phyloP scores from a whole-genome alignment of 2,888 invertebrate species.

The Plemyria rubiginata region DNA sequence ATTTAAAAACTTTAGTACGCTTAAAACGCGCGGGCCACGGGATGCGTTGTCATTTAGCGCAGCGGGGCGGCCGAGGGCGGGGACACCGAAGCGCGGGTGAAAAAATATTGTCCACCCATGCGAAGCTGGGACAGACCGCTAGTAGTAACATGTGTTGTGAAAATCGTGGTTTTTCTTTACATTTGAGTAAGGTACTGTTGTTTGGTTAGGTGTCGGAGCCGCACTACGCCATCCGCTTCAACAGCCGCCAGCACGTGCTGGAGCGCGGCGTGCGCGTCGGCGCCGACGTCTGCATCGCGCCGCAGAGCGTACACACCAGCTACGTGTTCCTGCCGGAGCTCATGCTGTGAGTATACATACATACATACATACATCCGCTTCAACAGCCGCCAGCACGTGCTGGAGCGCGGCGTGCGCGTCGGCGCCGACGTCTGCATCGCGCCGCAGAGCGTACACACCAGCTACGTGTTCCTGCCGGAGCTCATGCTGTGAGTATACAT shows the following conservation, averaged over 20 bases:
- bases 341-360: constrained; percentile 86
- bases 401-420: constrained; percentile 86
- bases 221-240: constrained; percentile 96
- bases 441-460: constrained; percentile 89
- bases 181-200: not conserved
- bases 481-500: constrained; percentile 88
- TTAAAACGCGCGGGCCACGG: too few species aligned
- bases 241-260: constrained; percentile 90
- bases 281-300: constrained; percentile 92
- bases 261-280: constrained; percentile 88
- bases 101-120: too few species aligned
- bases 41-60: too few species aligned
- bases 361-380: too few species aligned
- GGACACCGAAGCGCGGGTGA: too few species aligned
- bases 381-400: constrained; percentile 91
- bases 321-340: constrained; percentile 91
- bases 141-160: too few species aligned
- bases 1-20: too few species aligned
- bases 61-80: too few species aligned
- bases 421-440: constrained; percentile 93
- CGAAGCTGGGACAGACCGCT: too few species aligned
- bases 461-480: constrained; percentile 90
- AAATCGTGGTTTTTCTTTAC: too few species aligned
- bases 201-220: constrained; percentile 89
- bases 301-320: constrained; percentile 88